These are phyloP conservation scores for Machimus rusticus DNA, from an alignment of 2,888 invertebrate genomes.

Conservation along the genomic window DNA sequence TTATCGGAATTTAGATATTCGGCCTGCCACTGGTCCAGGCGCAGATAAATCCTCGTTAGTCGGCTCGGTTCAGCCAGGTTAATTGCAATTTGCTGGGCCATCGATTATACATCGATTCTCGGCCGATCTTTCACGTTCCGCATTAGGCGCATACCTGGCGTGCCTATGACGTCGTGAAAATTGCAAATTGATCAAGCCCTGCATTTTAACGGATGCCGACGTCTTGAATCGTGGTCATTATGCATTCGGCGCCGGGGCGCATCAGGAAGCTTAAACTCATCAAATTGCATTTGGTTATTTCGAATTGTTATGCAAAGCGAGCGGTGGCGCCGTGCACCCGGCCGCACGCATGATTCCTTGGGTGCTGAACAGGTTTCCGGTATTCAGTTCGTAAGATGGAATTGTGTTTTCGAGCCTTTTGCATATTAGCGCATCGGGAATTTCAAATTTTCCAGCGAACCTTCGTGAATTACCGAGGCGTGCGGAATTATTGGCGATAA, in stretches of 20 bases:
- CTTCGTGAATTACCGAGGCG: background rate
- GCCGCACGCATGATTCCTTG: background rate
- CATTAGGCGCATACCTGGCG: background rate
- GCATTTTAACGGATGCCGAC: background rate
- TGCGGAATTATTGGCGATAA: background rate
- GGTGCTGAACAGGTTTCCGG: background rate
- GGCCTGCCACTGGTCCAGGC: background rate
- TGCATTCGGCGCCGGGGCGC: background rate
- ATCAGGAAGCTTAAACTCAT: background rate
- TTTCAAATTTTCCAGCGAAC: background rate
- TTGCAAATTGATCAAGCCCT: slow-evolving; percentile 13
- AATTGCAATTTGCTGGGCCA: slow-evolving; percentile 23
- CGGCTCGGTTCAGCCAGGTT: background rate
- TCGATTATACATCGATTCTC: background rate
- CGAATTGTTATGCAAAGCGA: slow-evolving; percentile 21
- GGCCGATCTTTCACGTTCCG: background rate
- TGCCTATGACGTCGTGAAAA: background rate
- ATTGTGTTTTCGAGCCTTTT: background rate
- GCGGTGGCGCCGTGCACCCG: background rate
- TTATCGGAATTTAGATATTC: slow-evolving; percentile 17
- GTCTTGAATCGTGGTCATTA: slow-evolving; percentile 19
- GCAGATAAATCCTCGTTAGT: slow-evolving; percentile 13
- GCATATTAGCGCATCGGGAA: background rate
- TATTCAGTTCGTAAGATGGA: background rate
- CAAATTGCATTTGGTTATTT: slow-evolving; percentile 25